Conservation (phyloP, 2,113 vertebrate species). For the Anthoscopus minutus region DNA sequence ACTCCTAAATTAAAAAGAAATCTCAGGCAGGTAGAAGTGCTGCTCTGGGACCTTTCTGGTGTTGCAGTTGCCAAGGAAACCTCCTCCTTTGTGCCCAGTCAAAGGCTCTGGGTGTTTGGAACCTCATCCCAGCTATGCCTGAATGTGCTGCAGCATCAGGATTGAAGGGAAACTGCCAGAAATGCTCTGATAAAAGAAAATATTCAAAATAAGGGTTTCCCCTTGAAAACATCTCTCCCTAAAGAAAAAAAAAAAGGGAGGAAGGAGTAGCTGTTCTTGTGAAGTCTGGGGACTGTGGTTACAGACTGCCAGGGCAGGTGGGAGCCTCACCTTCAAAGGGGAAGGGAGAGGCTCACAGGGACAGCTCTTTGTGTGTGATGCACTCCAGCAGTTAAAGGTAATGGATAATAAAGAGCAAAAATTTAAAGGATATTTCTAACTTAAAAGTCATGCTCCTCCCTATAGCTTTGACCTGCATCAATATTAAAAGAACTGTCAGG, state of each 20-base stretch:
- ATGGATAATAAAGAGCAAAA: neutral
- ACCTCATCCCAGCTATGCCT: slow-evolving; percentile 23
- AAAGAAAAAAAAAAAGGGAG: neutral
- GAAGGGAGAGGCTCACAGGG: neutral
- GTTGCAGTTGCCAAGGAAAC: slow-evolving; percentile 65
- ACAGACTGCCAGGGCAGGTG: neutral
- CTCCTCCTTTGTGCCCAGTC: slow-evolving; percentile 46
- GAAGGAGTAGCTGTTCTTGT: neutral
- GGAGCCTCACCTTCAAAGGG: neutral
- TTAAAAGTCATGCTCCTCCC: neutral
- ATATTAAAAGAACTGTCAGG: neutral
- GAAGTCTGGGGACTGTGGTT: neutral
- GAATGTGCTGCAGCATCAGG: neutral
- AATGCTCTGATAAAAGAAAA: neutral
- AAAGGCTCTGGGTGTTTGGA: slow-evolving; percentile 51
- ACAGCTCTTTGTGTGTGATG: neutral
- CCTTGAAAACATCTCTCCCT: neutral
- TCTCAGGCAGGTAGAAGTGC: slow-evolving; percentile 35
- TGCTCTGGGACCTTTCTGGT: slow-evolving; percentile 15
- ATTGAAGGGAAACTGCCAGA: slow-evolving; percentile 7
- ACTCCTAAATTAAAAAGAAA: slow-evolving; percentile 55
- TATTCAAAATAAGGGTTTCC: neutral
- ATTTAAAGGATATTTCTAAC: neutral
- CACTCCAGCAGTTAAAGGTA: neutral
- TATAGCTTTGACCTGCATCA: neutral